Conservation (phyloP, 2,888 invertebrate species). For the Camptogramma bilineatum region DNA sequence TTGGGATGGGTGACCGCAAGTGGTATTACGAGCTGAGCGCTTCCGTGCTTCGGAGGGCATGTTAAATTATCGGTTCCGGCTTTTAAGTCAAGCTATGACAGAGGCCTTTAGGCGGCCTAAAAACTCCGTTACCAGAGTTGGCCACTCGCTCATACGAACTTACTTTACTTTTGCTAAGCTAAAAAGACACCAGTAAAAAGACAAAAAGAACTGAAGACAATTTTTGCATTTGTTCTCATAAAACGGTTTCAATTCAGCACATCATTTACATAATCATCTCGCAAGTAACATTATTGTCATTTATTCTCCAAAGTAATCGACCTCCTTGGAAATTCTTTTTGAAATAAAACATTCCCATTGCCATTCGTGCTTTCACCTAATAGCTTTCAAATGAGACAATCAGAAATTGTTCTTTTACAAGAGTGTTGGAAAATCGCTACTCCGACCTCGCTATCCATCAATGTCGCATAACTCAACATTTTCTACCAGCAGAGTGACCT, state of each 20-base stretch:
- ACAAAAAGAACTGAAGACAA: background rate
- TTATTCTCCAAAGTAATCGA: background rate
- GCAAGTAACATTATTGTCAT: conserved; percentile 3
- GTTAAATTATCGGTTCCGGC: too few relatives aligned
- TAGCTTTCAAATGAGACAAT: conserved; percentile 34
- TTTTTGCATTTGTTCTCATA: background rate
- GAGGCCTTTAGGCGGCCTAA: too few relatives aligned
- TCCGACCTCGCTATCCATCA: conserved; percentile 46
- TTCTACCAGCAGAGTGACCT: conserved; percentile 24
- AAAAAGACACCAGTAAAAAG: background rate
- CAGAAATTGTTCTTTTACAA: conserved; percentile 24
- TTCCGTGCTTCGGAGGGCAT: too few relatives aligned
- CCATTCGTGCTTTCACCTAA: conserved; percentile 18
- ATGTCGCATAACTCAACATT: conserved; percentile 32
- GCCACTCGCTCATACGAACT: too few relatives aligned
- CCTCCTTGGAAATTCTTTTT: background rate
- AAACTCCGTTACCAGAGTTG: too few relatives aligned
- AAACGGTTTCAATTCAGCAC: background rate
- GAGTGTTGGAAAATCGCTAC: conserved; percentile 35
- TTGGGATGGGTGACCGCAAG: too few relatives aligned
- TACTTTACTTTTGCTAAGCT: too few relatives aligned
- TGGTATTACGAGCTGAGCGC: too few relatives aligned
- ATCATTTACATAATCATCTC: background rate
- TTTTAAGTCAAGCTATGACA: too few relatives aligned
- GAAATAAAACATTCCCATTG: conserved; percentile 9